Base-by-base conservation (phyloP, 2,797 vertebrate genomes). In the Poecilia picta region DNA sequence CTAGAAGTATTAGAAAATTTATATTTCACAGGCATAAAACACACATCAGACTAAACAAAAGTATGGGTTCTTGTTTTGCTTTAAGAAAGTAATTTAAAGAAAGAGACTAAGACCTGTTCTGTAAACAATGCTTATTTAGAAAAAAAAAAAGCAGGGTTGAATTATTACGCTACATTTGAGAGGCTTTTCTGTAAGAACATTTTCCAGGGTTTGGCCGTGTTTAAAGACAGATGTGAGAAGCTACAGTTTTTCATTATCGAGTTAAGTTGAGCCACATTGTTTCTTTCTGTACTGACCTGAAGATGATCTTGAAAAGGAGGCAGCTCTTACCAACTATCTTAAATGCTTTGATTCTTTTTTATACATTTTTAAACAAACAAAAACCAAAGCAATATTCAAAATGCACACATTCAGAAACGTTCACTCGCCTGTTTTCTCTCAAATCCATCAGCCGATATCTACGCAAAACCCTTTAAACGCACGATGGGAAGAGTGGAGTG, bases 161-260 rank as follows among this genome's bases (percentile, higher is more conserved):
- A 84, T 85, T 64, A 79, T 76, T 70, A 83, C 79, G 88, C 64
- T 45, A 85, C 76, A 75, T 80, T 88, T 84, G 73, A 85, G 74
- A 79, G 84, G 18, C 73, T 86, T 83, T 72, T 39, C 76, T 66
- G 74, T 68, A 28, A 31, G 85, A 80, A 78, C 55, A 70, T 83
- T 85, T 81, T 76, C 81, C 81, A 41, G 80, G 78, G 80, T 74
- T 43, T 74, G 45, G 76, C 76, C 49, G 7, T 83, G 43, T 92
- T 72, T 83, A 66, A 88, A 91, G 87, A 86, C 92, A 92, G 92
- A 92, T 93, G 91, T 91, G 82, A 88, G 87, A 85, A 87, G 78
- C 86, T 81, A 74, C 82, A 74, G 83, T 86, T 89, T 91, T 91
- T 91, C 89, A 91, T 90, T 87, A 86, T 3, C 49, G 72, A 81